A percentile compares a stretch with the other conserved stretches of the same genome.
These are phyloP conservation scores for Calliphora vicina DNA, from an alignment of 1,140 invertebrate species.

Conservation along the genomic window DNA sequence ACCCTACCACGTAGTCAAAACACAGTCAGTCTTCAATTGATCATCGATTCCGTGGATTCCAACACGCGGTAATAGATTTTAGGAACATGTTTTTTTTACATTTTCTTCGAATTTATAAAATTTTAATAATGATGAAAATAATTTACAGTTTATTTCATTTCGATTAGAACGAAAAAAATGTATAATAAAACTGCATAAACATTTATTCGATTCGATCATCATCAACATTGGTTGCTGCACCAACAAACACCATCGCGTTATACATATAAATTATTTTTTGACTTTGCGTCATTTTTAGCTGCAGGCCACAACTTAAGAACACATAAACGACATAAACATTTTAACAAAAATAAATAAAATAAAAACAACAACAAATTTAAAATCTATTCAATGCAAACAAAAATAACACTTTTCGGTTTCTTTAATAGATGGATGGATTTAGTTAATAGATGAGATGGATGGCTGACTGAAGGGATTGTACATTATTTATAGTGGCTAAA, in stretches of 20 bases:
- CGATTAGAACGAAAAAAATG: no score
- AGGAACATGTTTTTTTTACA: no score
- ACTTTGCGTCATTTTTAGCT: slow-evolving; percentile 3
- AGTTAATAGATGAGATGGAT: background rate
- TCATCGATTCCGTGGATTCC: background rate
- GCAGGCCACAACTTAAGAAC: background rate
- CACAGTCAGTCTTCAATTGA: background rate
- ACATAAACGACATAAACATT: background rate
- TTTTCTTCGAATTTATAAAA: background rate
- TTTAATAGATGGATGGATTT: background rate
- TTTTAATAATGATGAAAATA: background rate
- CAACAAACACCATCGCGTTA: background rate
- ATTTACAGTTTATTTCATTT: background rate
- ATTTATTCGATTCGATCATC: background rate
- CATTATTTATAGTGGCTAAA: background rate
- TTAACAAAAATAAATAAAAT: background rate
- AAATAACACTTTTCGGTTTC: background rate
- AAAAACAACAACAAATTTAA: background rate
- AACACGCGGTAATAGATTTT: background rate
- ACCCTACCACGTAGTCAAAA: background rate
- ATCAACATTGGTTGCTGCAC: background rate
- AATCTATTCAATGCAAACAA: background rate
- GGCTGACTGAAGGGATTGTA: background rate
- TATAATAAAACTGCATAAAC: background rate
- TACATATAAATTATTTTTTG: background rate